phyloP scores from a whole-genome alignment of 2,797 vertebrate species.

The Garrulus glandarius region DNA sequence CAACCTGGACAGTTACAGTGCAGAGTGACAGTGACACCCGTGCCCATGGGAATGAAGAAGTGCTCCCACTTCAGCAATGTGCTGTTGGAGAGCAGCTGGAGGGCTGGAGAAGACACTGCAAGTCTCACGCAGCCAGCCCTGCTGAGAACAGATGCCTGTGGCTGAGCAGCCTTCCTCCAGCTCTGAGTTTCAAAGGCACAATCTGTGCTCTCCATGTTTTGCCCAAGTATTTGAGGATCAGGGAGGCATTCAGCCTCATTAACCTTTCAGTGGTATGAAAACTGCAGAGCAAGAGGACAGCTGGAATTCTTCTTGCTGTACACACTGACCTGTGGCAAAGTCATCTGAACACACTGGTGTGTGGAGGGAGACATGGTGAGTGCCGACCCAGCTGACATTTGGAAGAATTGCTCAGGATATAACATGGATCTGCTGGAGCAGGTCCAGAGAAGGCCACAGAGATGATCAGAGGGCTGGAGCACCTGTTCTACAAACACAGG shows the following conservation, averaged over 20 bases:
- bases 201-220: neutral
- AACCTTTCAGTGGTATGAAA: conserved; percentile 27
- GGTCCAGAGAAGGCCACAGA: neutral
- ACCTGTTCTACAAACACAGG: neutral
- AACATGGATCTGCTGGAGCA: neutral
- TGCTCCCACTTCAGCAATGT: neutral
- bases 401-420: neutral
- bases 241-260: neutral
- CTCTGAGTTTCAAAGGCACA: neutral
- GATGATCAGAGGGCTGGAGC: neutral
- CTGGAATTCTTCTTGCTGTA: neutral
- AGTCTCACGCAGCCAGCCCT: accelerated
- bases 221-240: neutral
- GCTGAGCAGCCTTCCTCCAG: neutral
- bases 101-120: neutral
- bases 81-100: neutral
- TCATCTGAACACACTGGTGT: neutral
- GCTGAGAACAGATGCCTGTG: neutral
- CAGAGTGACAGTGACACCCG: neutral
- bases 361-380: neutral
- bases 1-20: neutral
- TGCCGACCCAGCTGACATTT: neutral
- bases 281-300: neutral
- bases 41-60: neutral
- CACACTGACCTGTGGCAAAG: neutral